Conservation (phyloP, 2,113 vertebrate species). For the Pollimyrus isidori region DNA sequence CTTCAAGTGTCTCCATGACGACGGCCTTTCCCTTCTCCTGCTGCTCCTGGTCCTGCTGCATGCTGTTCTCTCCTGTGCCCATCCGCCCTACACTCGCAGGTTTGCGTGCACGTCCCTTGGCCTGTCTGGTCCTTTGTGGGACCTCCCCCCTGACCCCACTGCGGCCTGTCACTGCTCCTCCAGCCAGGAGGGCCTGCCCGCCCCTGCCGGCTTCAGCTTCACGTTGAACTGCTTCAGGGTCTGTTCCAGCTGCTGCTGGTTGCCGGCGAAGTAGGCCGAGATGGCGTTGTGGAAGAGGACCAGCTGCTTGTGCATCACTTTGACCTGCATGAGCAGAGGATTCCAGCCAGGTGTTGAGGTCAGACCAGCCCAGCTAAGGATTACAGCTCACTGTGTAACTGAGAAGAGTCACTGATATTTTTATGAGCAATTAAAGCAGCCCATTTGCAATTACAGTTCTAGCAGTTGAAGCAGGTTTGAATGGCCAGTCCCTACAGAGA, state of each 20-base stretch:
- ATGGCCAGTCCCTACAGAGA: no score
- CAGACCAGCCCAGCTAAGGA: background rate
- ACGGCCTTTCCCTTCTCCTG: background rate
- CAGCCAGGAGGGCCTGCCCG: conserved; percentile 76
- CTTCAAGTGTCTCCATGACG: background rate
- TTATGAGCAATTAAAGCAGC: background rate
- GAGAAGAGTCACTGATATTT: background rate
- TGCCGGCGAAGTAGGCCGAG: conserved; percentile 72
- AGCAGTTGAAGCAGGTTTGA: background rate
- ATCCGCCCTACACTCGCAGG: background rate
- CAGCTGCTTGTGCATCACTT: conserved; percentile 83
- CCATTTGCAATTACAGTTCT: background rate
- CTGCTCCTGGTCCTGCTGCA: background rate
- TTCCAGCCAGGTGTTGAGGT: background rate
- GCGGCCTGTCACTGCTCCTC: conserved; percentile 67
- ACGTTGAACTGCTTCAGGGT: conserved; percentile 68
- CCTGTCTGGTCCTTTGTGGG: background rate
- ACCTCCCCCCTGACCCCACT: background rate
- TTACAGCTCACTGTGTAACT: background rate
- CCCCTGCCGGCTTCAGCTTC: conserved; percentile 54
- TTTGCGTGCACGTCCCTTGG: background rate
- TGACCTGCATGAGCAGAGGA: conserved; percentile 60
- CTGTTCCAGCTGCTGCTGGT: conserved; percentile 75
- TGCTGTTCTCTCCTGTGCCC: background rate
- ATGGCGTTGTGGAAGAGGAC: conserved; percentile 78